phyloP scores from a whole-genome alignment of 2,888 invertebrate species.

The Malthinus flaveolus region DNA sequence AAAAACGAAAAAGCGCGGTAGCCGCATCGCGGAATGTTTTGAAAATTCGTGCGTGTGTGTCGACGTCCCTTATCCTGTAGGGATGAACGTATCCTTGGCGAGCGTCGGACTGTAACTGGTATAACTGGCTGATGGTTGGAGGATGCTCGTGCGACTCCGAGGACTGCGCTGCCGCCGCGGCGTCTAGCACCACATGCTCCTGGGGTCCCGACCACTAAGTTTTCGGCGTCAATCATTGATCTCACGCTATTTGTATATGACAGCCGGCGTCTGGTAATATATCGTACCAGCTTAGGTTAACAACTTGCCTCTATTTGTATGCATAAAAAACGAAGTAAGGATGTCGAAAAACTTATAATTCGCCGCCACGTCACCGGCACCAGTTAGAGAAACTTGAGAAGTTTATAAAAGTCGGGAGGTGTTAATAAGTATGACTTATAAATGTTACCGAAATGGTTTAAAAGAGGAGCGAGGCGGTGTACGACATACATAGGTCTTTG shows the following conservation, averaged over 20 bases:
- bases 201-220: constrained; percentile 37
- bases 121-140: too few species aligned
- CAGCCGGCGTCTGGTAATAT: constrained; percentile 40
- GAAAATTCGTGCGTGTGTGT: constrained; percentile 25
- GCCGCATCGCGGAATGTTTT: constrained; percentile 34
- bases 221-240: constrained; percentile 48
- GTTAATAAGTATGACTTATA: constrained; percentile 25
- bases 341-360: constrained; percentile 29
- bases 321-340: constrained; percentile 33
- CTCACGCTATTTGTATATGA: constrained; percentile 47
- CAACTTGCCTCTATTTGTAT: constrained; percentile 37
- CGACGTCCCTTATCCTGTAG: constrained; percentile 19
- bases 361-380: constrained; percentile 27
- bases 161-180: constrained; percentile 46
- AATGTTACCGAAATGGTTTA: constrained; percentile 25
- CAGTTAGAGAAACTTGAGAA: constrained; percentile 25
- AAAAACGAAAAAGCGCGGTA: constrained; percentile 14
- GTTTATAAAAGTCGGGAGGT: constrained; percentile 27
- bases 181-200: constrained; percentile 45
- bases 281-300: constrained; percentile 35
- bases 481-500: constrained; percentile 33
- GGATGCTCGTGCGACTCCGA: constrained; percentile 40
- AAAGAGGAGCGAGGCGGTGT: constrained; percentile 18
- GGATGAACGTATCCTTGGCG: constrained; percentile 35
- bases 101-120: constrained; percentile 49